Evolutionary conservation across 2,797 vertebrate genomes (phyloP).

Genomic region (Sebastes vulpes): DNA sequence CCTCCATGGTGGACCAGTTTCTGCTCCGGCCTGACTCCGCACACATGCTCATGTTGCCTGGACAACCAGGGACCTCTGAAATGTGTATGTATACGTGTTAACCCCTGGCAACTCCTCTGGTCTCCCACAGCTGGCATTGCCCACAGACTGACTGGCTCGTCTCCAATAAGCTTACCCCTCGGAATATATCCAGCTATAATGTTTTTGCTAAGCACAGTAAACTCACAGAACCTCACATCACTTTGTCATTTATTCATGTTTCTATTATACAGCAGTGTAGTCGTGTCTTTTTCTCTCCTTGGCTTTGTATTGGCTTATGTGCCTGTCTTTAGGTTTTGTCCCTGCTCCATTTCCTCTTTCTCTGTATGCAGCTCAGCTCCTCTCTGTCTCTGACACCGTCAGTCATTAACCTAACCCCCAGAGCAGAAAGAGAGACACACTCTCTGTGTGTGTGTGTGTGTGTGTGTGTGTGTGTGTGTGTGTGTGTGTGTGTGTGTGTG

Average conservation of each 20-base stretch:
- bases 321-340: slow-evolving; percentile 37
- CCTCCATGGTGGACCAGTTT: background rate
- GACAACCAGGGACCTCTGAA: slow-evolving; percentile 34
- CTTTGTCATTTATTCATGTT: background rate
- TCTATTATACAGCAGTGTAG: background rate
- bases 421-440: slow-evolving; percentile 31
- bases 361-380: slow-evolving; percentile 35
- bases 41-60: slow-evolving; percentile 45
- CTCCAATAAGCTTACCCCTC: background rate
- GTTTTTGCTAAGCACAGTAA: background rate
- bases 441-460: background rate
- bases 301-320: background rate
- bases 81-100: background rate
- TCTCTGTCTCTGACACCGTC: slow-evolving; percentile 43
- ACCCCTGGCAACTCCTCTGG: background rate
- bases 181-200: background rate
- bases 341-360: slow-evolving; percentile 53
- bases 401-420: slow-evolving; percentile 63
- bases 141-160: background rate
- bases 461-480: background rate
- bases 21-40: slow-evolving; percentile 14
- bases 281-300: background rate
- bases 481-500: background rate
- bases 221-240: background rate
- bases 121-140: background rate